Base-by-base conservation (phyloP, 1,140 invertebrate species). In the Brachionus manjavacas region DNA sequence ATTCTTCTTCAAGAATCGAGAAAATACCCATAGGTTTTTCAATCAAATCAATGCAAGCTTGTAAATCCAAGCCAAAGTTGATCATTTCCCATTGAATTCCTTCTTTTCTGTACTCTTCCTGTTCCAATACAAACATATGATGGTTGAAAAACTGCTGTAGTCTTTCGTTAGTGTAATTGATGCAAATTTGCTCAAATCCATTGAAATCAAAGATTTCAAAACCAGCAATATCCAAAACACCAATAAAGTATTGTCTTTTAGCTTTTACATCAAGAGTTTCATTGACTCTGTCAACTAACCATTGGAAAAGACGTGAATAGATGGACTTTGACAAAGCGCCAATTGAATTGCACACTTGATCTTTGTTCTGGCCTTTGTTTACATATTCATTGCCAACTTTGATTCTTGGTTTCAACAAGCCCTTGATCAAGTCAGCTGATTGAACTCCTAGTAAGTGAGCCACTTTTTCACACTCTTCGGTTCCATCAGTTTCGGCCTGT, bases 81-180 rank as follows among this genome's bases (percentile, higher is more conserved):
- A 99, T 98, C 92, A 98, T 98, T 46, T 94, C 94, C 97, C 96
- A 99, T 89, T 96, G 94, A 91, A 98, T 98, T 89, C 95, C 96
- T 91, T 99, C 97, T 87, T 94, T 93, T 89, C 96, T 94, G 92
- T 99, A 99, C 89, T 98, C 97, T 92, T 99, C 97, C 94, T 99
- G 97, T 92, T 99, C 97, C 90, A 99, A 93, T 87, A 99, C 96
- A 91, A 99, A 99, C 97, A 99, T 99, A 92, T 99, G 97, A 91
- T 99, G 97, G 92, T 99, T 99, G 95, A 99, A 99, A 93, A 99
- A 99, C 91, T 99, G 97, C 92, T 99, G 97, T 87, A 99, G 92
- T 91, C 97, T 96, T 92, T 99, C 97, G 91, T 99, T 99, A 91
- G 97, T 98, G 92, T 98, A 99, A 93, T 99, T 99, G 93, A 99